Base-by-base conservation (phyloP, 92 coral and sea anemone species). In the Palythoa grandis region DNA sequence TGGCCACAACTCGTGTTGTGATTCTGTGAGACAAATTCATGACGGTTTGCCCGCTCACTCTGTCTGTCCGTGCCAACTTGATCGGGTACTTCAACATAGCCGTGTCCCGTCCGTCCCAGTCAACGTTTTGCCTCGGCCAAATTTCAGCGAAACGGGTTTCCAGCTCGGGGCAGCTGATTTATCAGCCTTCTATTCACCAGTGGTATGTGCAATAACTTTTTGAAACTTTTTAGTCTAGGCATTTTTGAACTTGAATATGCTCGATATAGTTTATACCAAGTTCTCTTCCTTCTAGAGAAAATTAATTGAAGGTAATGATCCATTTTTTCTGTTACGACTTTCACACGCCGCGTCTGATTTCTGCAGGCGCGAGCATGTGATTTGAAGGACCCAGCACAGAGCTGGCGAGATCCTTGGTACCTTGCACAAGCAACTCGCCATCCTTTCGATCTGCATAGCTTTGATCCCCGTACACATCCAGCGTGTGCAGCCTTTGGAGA, bases 61-160 rank as follows among this genome's bases (percentile, higher is more conserved):
- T 0, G 94, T 97, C 48, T 97, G 99, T 72, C 96, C 99, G 23
- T 97, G 98, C 63, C 99, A 97, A 70, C 83, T 97, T 22, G 99
- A 97, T 69, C 88, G 98, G 40, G 98, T 97, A 9, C 88, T 97
- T 72, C 98, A 96, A 69, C 97, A 95, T 48, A 82, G 96, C 13
- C 82, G 82, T 57, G 92, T 92, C 40, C 90, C 95, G 11, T 74
- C 98, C 3, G 86, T 95, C 84, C 98, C 99, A 3, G 95, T 97
- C 24, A 92, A 91, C 88, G 92, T 97, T 69, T 88, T 97, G 57
- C 99, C 99, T 72, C 89, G 98, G 69, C 94, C 97, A 48, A 72
- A 91, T 17, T 97, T 92, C 83, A 86, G 88, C 39, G 92, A 93
- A 52, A 91, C 94, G 4, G 84, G 88, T 76, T 91, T 92, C 75